phyloP scores from a whole-genome alignment of 2,888 invertebrate species.

The Drosophila sordidula region DNA sequence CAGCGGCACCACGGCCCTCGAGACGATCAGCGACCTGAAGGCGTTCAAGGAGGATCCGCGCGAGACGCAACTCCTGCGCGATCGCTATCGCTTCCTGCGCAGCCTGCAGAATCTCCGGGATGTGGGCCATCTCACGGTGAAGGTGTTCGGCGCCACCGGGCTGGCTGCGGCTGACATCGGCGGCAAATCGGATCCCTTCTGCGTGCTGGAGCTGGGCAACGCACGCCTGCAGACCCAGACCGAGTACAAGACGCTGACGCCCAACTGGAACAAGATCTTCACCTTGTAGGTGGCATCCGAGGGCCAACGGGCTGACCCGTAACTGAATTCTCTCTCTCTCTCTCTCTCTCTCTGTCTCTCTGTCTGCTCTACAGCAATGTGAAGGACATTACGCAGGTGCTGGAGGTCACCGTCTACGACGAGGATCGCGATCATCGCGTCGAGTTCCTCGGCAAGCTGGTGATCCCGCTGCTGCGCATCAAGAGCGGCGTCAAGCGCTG shows the following conservation, averaged over 20 bases:
- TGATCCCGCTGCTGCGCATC: conserved; percentile 94
- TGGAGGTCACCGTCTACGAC: conserved; percentile 98
- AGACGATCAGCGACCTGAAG: conserved; percentile 96
- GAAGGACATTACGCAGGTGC: conserved; percentile 97
- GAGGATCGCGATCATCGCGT: conserved; percentile 99
- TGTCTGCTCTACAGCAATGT: conserved; percentile 88
- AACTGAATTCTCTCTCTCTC: too few relatives aligned
- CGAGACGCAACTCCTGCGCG: conserved; percentile 88
- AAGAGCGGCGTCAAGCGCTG: conserved; percentile 96
- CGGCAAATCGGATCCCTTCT: conserved; percentile 99
- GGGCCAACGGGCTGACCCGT: too few relatives aligned
- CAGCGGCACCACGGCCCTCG: conserved; percentile 96
- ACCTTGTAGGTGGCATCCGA: conserved; percentile 91
- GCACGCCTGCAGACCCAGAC: conserved; percentile 98
- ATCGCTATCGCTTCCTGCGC: conserved; percentile 87
- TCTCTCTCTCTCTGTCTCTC: too few relatives aligned
- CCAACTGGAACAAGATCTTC: conserved; percentile 99
- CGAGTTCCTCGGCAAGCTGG: conserved; percentile 97
- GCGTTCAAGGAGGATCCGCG: conserved; percentile 92
- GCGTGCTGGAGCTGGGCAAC: conserved; percentile 97
- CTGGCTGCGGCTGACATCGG: conserved; percentile 97
- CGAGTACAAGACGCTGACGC: conserved; percentile 98
- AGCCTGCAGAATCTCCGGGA: conserved; percentile 92
- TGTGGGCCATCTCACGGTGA: conserved; percentile 97
- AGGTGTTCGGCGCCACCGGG: conserved; percentile 94